phyloP scores from a whole-genome alignment of 1,140 invertebrate species.

The Drosophila serrata region DNA sequence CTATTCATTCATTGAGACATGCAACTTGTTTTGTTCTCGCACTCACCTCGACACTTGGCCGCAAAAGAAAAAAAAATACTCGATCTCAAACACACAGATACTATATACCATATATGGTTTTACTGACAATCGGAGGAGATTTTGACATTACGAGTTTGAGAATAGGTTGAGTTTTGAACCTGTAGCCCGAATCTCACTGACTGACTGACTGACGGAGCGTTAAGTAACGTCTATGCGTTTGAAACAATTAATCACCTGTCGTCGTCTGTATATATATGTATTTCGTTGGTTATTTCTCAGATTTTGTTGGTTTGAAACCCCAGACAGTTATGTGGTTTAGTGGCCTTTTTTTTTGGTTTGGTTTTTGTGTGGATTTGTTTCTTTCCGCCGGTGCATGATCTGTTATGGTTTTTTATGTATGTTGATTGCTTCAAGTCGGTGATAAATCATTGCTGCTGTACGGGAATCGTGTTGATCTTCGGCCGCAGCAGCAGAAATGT shows the following conservation, averaged over 20 bases:
- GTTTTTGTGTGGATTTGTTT: slow-evolving; percentile 51
- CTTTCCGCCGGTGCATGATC: slow-evolving; percentile 51
- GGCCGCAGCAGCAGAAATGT: slow-evolving; percentile 48
- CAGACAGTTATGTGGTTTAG: slow-evolving; percentile 67
- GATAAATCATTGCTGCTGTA: slow-evolving; percentile 74
- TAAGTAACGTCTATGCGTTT: slow-evolving; percentile 81
- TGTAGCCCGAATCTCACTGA: slow-evolving; percentile 31
- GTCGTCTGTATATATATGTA: too few species aligned
- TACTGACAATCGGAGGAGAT: slow-evolving; percentile 49
- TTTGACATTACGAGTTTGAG: slow-evolving; percentile 70
- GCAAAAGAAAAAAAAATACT: too few species aligned
- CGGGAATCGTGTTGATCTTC: slow-evolving; percentile 63
- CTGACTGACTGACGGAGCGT: slow-evolving; percentile 42
- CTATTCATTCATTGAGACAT: slow-evolving; percentile 76
- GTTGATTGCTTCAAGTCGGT: slow-evolving; percentile 61
- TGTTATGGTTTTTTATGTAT: slow-evolving; percentile 61
- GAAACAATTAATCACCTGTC: slow-evolving; percentile 83
- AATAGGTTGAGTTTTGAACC: slow-evolving; percentile 53
- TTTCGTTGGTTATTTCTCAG: too few species aligned
- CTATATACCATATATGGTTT: slow-evolving; percentile 53
- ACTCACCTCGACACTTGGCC: slow-evolving; percentile 66
- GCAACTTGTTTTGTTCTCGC: slow-evolving; percentile 79
- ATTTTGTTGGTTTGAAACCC: slow-evolving; percentile 30
- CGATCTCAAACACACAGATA: slow-evolving; percentile 9
- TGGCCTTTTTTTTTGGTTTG: slow-evolving; percentile 62